These are phyloP conservation scores for Oryzias dopingdopingensis DNA, from an alignment of 2,797 vertebrate species.

Conservation along the genomic window DNA sequence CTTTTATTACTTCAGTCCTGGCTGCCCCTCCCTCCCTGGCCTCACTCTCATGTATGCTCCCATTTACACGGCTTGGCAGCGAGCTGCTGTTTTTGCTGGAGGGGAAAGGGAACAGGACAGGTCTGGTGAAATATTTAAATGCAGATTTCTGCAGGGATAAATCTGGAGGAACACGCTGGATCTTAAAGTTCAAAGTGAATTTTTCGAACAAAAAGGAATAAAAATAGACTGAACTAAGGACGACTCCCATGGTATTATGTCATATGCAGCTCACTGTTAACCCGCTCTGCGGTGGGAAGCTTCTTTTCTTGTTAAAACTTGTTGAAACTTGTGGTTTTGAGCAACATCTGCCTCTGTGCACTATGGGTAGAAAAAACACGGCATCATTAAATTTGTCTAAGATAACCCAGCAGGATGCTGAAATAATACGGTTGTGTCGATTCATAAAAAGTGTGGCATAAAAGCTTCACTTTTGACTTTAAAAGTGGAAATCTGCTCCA, in stretches of 20 bases:
- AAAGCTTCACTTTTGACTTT: conserved; percentile 22
- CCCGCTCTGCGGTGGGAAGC: conserved; percentile 39
- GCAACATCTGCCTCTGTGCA: conserved; percentile 16
- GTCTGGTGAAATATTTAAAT: conserved; percentile 56
- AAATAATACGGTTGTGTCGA: conserved; percentile 7
- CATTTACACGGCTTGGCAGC: conserved; percentile 72
- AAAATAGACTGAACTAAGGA: too few relatives aligned
- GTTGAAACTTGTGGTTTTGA: conserved; percentile 52
- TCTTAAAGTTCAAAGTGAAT: conserved; percentile 34
- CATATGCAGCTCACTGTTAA: conserved; percentile 20
- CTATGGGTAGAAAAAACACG: conserved; percentile 18
- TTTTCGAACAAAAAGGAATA: conserved; percentile 20
- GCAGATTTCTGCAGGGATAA: conserved; percentile 42
- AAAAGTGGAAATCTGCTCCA: conserved; percentile 23
- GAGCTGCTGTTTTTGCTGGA: conserved; percentile 68
- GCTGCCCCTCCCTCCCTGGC: conserved; percentile 20
- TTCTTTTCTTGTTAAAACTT: conserved; percentile 40
- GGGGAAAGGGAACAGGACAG: conserved; percentile 70
- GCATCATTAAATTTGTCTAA: conserved; percentile 32
- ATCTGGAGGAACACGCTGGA: conserved; percentile 41
- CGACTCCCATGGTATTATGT: neutral
- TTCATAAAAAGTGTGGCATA: conserved; percentile 38
- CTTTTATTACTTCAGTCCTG: conserved; percentile 64
- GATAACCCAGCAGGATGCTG: conserved; percentile 2
- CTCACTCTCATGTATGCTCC: conserved; percentile 58